These are phyloP conservation scores for Spilogale gracilis DNA, from an alignment of 2,113 vertebrate species.

Conservation along the genomic window DNA sequence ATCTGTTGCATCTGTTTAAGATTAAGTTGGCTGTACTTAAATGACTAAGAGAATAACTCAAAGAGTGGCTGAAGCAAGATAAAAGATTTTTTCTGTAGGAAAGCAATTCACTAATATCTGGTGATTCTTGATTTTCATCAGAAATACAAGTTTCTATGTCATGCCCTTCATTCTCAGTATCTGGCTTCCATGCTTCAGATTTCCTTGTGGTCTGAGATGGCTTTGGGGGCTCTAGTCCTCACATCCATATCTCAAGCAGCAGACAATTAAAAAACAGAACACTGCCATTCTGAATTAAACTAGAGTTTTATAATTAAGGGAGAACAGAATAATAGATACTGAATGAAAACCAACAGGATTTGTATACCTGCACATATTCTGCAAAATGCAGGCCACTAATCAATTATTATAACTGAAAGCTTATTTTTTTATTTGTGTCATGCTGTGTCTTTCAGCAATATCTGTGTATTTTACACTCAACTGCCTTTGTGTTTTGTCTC, in stretches of 20 bases:
- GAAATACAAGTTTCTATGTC: neutral
- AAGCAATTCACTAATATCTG: neutral
- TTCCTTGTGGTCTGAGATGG: neutral
- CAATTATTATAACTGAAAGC: slow-evolving; percentile 23
- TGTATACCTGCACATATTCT: slow-evolving; percentile 56
- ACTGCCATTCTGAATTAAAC: neutral
- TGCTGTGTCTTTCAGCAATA: slow-evolving; percentile 42
- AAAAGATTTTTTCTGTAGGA: neutral
- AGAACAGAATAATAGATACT: slow-evolving; percentile 52
- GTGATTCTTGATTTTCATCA: neutral
- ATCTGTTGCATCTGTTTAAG: neutral
- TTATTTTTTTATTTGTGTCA: slow-evolving; percentile 60
- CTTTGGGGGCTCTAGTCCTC: neutral
- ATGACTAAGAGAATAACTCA: neutral
- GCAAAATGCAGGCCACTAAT: slow-evolving; percentile 63
- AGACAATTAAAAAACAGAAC: slow-evolving; percentile 60
- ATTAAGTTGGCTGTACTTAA: neutral
- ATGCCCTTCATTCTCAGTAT: neutral
- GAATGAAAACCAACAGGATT: slow-evolving; percentile 33
- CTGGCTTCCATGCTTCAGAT: neutral
- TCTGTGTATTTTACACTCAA: slow-evolving; percentile 34
- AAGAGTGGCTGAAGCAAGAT: neutral
- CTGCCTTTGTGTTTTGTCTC: slow-evolving; percentile 63
- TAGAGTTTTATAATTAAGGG: slow-evolving; percentile 64
- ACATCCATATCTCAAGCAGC: neutral